phyloP scores from a whole-genome alignment of 2,888 invertebrate species.

The Diadegma fenestrale region DNA sequence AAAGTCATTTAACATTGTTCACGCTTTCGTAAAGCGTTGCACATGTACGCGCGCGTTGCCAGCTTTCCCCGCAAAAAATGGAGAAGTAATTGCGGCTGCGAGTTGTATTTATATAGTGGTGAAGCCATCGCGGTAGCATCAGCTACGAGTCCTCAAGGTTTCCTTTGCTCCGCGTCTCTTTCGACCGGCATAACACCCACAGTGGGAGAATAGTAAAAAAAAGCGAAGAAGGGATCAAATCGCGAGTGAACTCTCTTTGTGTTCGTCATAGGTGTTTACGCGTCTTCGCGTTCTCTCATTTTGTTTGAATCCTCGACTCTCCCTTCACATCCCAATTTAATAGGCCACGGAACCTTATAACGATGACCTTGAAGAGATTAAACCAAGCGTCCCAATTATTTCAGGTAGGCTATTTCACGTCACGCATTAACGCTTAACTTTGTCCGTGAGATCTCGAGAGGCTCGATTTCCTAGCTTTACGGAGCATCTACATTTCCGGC shows the following conservation, averaged over 20 bases:
- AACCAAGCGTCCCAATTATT: constrained; percentile 77
- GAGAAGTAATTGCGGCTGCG: constrained; percentile 74
- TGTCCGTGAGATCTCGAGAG: constrained; percentile 21
- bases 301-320: not conserved
- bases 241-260: constrained; percentile 20
- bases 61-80: constrained; percentile 70
- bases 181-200: not conserved
- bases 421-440: constrained; percentile 30
- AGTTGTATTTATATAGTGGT: constrained; percentile 78
- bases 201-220: constrained; percentile 5
- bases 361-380: constrained; percentile 77
- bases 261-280: not conserved
- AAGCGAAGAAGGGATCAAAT: constrained; percentile 26
- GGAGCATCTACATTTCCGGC: constrained; percentile 38
- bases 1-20: constrained; percentile 15
- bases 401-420: constrained; percentile 71
- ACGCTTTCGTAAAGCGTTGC: not conserved
- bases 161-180: constrained; percentile 30
- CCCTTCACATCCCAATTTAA: constrained; percentile 35
- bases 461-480: constrained; percentile 9
- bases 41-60: not conserved
- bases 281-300: not conserved
- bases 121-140: constrained; percentile 22
- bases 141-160: constrained; percentile 28
- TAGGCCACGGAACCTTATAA: constrained; percentile 20